Conservation (phyloP, 1,140 invertebrate genomes). For the Capitella teleta region DNA sequence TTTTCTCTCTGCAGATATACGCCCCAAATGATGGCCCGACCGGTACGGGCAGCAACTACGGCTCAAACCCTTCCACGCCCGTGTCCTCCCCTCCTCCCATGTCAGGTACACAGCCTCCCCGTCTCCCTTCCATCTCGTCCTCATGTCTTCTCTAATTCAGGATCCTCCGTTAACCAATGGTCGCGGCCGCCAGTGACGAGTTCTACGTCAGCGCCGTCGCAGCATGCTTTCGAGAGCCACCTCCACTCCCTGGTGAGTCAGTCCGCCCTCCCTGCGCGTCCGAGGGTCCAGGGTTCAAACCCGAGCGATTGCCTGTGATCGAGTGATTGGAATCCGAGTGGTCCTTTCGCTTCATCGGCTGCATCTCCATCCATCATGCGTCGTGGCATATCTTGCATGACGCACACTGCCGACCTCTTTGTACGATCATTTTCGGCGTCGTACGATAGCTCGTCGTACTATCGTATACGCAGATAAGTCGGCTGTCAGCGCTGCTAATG, state of each 20-base stretch:
- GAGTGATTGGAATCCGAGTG: no score
- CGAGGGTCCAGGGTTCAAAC: no score
- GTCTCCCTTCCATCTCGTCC: neutral
- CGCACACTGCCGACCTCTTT: no score
- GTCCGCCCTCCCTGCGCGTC: neutral
- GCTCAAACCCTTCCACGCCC: constrained; percentile 64
- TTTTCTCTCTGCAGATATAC: constrained; percentile 58
- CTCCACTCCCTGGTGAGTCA: constrained; percentile 35
- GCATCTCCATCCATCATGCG: no score
- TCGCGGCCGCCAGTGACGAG: constrained; percentile 27
- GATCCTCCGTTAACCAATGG: constrained; percentile 55
- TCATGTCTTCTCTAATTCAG: neutral
- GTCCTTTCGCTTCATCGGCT: no score
- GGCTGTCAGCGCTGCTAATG: no score
- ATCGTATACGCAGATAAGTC: no score
- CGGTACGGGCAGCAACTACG: constrained; percentile 82
- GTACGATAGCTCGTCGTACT: no score
- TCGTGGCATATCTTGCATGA: no score
- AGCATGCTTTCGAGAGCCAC: constrained; percentile 39
- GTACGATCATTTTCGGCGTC: no score
- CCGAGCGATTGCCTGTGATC: no score
- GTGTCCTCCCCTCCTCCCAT: constrained; percentile 47
- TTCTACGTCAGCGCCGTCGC: constrained; percentile 43
- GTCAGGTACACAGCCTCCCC: constrained; percentile 21
- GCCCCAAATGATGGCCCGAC: no score